Evolutionary conservation across 2,797 vertebrate species (phyloP).

Genomic region (Tangara arthus): DNA sequence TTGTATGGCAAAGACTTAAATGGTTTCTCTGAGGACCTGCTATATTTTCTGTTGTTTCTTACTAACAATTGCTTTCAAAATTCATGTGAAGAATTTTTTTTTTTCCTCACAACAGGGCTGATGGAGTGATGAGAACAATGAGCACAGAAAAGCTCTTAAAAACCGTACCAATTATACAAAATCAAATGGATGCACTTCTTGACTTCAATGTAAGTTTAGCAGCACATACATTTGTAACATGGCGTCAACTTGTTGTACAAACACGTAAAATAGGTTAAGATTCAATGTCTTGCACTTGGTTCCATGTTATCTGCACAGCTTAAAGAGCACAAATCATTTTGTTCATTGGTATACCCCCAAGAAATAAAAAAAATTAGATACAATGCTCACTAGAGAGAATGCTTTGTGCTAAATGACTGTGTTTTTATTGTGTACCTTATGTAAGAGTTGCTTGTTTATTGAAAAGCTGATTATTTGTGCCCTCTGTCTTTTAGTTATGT

Average conservation of each 20-base stretch:
- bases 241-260: rapidly evolving
- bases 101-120: constrained; percentile 79
- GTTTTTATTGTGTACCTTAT: background rate
- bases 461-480: background rate
- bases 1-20: background rate
- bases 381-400: background rate
- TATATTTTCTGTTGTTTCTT: background rate
- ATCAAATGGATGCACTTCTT: constrained; percentile 99
- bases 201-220: constrained; percentile 89
- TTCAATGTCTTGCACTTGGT: background rate
- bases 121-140: constrained; percentile 99
- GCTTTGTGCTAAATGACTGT: background rate
- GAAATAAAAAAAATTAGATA: background rate
- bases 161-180: constrained; percentile 94
- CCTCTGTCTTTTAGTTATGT: background rate
- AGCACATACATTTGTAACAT: background rate
- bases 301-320: background rate
- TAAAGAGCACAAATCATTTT: background rate
- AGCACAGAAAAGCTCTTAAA: constrained; percentile 98
- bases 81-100: background rate
- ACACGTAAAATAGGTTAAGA: background rate
- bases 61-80: background rate
- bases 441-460: background rate
- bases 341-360: background rate
- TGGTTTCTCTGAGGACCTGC: background rate